Conservation (phyloP, 2,113 vertebrate species). For the Pteronura brasiliensis region DNA sequence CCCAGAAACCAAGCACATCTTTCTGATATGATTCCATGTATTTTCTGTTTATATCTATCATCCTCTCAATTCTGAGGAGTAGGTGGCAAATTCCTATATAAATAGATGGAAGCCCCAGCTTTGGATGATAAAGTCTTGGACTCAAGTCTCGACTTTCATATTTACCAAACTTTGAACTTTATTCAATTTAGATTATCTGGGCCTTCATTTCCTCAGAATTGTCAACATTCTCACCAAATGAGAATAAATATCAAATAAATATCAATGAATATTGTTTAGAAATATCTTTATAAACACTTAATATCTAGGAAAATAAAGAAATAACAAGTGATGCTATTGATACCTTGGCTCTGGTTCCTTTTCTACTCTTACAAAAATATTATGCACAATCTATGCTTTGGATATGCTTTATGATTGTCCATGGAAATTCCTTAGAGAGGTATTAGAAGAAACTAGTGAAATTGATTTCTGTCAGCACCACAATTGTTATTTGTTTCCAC, state of each 20-base stretch:
- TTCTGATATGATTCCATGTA: background rate
- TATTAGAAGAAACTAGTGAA: constrained; percentile 27
- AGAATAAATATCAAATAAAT: background rate
- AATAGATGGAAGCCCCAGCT: background rate
- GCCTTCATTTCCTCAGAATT: background rate
- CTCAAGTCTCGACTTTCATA: background rate
- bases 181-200: background rate
- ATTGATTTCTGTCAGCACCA: constrained; percentile 37
- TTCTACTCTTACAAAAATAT: background rate
- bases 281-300: background rate
- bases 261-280: background rate
- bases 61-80: background rate
- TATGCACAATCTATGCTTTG: background rate
- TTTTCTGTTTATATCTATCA: background rate
- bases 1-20: background rate
- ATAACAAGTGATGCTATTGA: background rate
- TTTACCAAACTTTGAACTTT: background rate
- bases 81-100: background rate
- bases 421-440: constrained; percentile 3
- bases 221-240: background rate
- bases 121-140: background rate
- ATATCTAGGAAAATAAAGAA: background rate
- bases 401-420: background rate
- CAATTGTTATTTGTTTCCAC: constrained; percentile 51
- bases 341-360: background rate